Evolutionary conservation across 1,140 invertebrate genomes (phyloP), one percentile per base, ranked within the genome.

Genomic region (Tetramorium simillimum): DNA sequence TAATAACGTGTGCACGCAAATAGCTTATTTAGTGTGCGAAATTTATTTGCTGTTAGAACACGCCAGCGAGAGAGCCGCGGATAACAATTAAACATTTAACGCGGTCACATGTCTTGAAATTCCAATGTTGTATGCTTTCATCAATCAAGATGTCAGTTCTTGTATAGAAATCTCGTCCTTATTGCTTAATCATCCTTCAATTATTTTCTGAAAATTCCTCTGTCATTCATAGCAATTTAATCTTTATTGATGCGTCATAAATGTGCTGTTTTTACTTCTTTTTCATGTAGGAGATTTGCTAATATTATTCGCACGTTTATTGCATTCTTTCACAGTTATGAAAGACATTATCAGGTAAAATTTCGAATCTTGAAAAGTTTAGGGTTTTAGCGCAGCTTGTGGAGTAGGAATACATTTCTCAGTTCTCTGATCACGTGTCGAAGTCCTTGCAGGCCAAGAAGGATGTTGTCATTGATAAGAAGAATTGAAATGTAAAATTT

Each of bases 401-500:
- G 10, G 10, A 1, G n/a, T n/a, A 18, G n/a, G n/a, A 58, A 49
- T 21, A 18, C 24, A 21, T 37, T 80, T n/a, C 69, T 51, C 14
- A 10, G 43, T 10, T 43, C 21, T 16, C 14, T 18, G 53, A 40
- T 14, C 16, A n/a, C 51, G 51, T 37, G 21, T 46, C 58, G 16
- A 43, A 14, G 28, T 63, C n/a, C 40, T 77, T 14, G 58, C 53
- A 33, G 33, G 3, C 16, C 28, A 14, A 14, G 2, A 6, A 21
- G 53, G n/a, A 69, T n/a, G 9, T 67, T 21, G 63, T 5, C 0
- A 7, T 24, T 1, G 46, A 12, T 21, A 46, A 82, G 37, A 69
- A 43, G 49, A 58, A 58, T 82, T 56, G 63, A 72, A 58, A 82
- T 24, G 43, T 72, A 14, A 82, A 72, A 33, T 73, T 82, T 73